Evolutionary conservation across 1,140 invertebrate genomes (phyloP).

Genomic region (Asobara japonica): DNA sequence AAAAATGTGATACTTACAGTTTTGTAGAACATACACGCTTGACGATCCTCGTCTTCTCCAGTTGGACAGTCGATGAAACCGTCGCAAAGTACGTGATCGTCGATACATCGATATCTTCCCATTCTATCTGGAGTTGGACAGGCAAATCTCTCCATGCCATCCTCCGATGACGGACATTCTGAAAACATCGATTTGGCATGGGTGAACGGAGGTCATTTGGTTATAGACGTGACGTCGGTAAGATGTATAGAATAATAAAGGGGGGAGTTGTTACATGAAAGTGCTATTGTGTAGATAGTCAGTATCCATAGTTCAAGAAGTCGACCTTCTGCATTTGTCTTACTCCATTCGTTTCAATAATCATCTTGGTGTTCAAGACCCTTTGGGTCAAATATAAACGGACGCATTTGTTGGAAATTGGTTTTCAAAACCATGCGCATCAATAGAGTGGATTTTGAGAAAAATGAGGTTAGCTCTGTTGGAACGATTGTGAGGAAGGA

Average conservation of each 20-base stretch:
- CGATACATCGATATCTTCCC: constrained; percentile 93
- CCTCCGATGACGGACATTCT: constrained; percentile 93
- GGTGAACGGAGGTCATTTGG: not conserved
- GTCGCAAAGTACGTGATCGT: constrained; percentile 94
- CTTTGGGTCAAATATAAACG: too few species aligned
- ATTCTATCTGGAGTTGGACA: constrained; percentile 90
- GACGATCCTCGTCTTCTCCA: constrained; percentile 91
- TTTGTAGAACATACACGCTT: constrained; percentile 97
- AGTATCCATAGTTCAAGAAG: not conserved
- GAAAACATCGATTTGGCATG: constrained; percentile 52
- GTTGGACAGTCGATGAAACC: constrained; percentile 94
- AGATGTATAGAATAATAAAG: not conserved
- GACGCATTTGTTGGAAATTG: too few species aligned
- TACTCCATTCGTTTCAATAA: too few species aligned
- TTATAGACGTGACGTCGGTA: not conserved
- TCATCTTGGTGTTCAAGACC: too few species aligned
- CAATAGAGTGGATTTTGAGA: too few species aligned
- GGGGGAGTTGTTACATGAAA: not conserved
- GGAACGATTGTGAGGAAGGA: too few species aligned
- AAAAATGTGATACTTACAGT: constrained; percentile 77
- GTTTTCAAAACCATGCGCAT: too few species aligned
- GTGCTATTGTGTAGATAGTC: not conserved
- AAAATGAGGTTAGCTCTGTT: too few species aligned
- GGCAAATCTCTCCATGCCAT: constrained; percentile 93
- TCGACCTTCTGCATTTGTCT: not conserved